Evolutionary conservation across 1,140 invertebrate genomes (phyloP), one percentile per base, ranked within the genome.

Genomic region (Drosophila lacteicornis): DNA sequence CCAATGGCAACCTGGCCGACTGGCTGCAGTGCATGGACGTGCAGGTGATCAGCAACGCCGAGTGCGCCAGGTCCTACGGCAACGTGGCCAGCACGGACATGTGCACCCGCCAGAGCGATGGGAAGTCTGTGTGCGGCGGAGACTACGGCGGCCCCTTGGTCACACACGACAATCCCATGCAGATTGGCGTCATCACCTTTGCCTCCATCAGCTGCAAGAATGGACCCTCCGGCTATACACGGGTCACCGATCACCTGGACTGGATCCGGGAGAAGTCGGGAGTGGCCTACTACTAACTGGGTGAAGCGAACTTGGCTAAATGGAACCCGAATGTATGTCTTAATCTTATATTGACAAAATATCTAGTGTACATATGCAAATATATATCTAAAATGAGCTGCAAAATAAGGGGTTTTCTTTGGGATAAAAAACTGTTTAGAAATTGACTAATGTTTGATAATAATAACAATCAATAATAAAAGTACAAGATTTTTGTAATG

Each of bases 101-200:
- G 40, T 78, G 75, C 25, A 67, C 65, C n/a, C 75, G 49, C 6
- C 25, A 22, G 13, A 13, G 50, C 4, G 63, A 68, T 6, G 56
- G 50, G 1, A 77, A 57, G n/a, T 57, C 56, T 8, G 40, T 33
- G 3, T 78, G 75, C 19, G 50, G 45, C 0, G 75, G 75, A 2
- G 75, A 78, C 17, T 78, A 74, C 2, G 75, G 75, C 3, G 75
- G 75, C n/a, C 43, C 75, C 12, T 25, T 78, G 75, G 74, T 78
- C 33, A 78, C 74, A 5, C 57, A 57, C 40, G 58, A 77, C 22
- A 78, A 70, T 9, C 65, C 65, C 3, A 61, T 69, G 8, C 57
- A 78, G 33, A 46, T 78, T 36, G 75, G 75, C 3, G 63, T 78
- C 0, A 69, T 76, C 7, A n/a, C 51, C 4, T 77, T 77, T 22